These are phyloP conservation scores for Lissonota sp. DNA, from an alignment of 2,888 invertebrate species.

Conservation along the genomic window DNA sequence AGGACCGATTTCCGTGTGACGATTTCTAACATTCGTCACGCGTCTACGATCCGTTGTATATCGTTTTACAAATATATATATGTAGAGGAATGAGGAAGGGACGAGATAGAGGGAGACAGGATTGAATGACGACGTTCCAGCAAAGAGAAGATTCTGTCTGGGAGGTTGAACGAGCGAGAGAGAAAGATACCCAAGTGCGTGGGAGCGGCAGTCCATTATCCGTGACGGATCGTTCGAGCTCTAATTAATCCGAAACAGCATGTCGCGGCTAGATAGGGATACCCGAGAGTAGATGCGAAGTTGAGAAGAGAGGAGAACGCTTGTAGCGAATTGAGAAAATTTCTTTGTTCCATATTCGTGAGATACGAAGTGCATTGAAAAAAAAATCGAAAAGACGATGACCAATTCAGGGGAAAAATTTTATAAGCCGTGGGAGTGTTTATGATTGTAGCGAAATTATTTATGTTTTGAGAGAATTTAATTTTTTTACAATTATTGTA, in stretches of 20 bases:
- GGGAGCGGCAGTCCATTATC: constrained; percentile 59
- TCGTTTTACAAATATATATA: constrained; percentile 21
- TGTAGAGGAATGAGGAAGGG: background rate
- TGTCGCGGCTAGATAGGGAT: background rate
- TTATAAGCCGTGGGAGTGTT: too few species aligned
- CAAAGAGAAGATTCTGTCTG: constrained; percentile 14
- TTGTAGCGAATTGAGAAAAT: constrained; percentile 1
- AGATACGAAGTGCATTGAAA: too few species aligned
- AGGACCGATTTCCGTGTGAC: constrained; percentile 24
- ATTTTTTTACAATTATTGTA: too few species aligned
- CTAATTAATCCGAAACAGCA: constrained; percentile 58
- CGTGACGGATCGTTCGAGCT: constrained; percentile 60
- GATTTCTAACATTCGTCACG: constrained; percentile 45
- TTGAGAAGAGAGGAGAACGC: constrained; percentile 20
- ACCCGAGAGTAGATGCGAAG: constrained; percentile 26
- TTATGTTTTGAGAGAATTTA: too few species aligned
- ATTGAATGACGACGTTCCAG: background rate
- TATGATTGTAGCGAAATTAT: too few species aligned
- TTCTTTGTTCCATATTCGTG: background rate
- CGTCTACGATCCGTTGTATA: constrained; percentile 48
- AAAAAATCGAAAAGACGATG: too few species aligned
- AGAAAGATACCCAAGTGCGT: constrained; percentile 25
- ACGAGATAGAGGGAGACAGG: constrained; percentile 1
- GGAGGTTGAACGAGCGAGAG: background rate
- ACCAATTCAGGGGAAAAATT: too few species aligned